A percentile compares a stretch with the other conserved stretches of the same genome.
Evolutionary conservation across 2,888 invertebrate species (phyloP).

Genomic region (Dysmachus trigonus): DNA sequence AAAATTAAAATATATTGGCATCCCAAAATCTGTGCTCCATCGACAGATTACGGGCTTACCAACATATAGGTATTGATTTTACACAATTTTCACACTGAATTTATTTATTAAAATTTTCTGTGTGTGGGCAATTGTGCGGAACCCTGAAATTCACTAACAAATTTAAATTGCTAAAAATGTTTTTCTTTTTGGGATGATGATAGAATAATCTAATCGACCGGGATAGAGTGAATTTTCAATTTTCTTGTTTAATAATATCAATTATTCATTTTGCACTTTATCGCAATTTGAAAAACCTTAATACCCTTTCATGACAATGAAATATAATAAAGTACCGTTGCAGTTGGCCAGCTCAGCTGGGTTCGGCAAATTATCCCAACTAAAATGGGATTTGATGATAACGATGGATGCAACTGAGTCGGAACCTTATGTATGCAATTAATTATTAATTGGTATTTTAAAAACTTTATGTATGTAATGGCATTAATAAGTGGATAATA

Average conservation of each 20-base stretch:
- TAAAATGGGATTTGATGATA: not conserved
- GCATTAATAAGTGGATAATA: not conserved
- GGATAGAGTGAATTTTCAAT: not conserved
- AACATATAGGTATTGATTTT: not conserved
- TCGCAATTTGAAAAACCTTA: not conserved
- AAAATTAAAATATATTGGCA: not conserved
- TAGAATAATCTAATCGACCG: not conserved
- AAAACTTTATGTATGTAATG: not conserved
- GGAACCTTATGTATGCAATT: not conserved
- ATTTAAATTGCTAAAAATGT: not conserved
- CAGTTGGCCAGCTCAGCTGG: not conserved
- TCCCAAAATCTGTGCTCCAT: not conserved
- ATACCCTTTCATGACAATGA: not conserved
- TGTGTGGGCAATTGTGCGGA: not conserved
- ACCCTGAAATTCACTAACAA: not conserved
- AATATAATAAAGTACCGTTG: not conserved
- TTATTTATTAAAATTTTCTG: not conserved
- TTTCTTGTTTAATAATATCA: not conserved
- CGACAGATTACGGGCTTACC: not conserved
- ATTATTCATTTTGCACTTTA: not conserved
- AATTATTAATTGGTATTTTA: not conserved
- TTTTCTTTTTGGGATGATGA: not conserved
- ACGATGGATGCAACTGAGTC: not conserved
- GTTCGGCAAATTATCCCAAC: not conserved
- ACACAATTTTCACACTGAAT: not conserved